These are phyloP conservation scores for Pangasius mekongensis DNA, from an alignment of 2,797 vertebrate genomes.

Conservation along the genomic window DNA sequence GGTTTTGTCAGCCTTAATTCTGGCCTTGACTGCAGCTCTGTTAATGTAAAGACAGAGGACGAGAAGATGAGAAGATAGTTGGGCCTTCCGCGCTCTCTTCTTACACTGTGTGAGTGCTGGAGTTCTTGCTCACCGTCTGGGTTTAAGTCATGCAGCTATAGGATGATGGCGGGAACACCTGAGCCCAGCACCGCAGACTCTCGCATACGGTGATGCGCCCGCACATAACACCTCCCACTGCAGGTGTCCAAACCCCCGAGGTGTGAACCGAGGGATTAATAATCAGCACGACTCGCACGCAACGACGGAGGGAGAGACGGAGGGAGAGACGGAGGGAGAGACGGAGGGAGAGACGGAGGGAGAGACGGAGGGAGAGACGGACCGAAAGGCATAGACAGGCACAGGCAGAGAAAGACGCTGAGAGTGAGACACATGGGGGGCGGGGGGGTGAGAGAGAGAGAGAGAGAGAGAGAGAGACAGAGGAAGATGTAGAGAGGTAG, in stretches of 20 bases:
- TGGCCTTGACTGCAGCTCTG: not conserved
- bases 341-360: not conserved
- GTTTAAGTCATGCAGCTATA: slow-evolving; percentile 40
- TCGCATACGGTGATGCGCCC: not conserved
- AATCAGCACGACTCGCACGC: not conserved
- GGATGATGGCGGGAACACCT: slow-evolving; percentile 19
- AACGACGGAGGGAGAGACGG: no score
- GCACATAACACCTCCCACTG: slow-evolving; percentile 34
- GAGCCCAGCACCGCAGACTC: slow-evolving; percentile 1
- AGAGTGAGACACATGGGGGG: not conserved
- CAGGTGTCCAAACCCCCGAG: slow-evolving; percentile 35
- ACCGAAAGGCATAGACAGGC: no score
- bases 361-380: not conserved
- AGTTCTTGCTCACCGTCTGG: slow-evolving; percentile 46
- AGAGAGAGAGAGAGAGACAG: not conserved
- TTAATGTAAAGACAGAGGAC: not conserved
- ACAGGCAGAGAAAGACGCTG: not conserved
- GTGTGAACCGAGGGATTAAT: slow-evolving; percentile 25
- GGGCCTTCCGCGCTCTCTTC: no score
- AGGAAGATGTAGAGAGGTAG: not conserved
- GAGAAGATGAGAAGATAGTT: no score
- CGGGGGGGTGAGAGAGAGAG: not conserved
- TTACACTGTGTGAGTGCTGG: not conserved
- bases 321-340: not conserved
- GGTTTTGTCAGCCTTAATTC: not conserved